Evolutionary conservation across 2,797 vertebrate genomes (phyloP).

Genomic region (Poeciliopsis paucimaculata): DNA sequence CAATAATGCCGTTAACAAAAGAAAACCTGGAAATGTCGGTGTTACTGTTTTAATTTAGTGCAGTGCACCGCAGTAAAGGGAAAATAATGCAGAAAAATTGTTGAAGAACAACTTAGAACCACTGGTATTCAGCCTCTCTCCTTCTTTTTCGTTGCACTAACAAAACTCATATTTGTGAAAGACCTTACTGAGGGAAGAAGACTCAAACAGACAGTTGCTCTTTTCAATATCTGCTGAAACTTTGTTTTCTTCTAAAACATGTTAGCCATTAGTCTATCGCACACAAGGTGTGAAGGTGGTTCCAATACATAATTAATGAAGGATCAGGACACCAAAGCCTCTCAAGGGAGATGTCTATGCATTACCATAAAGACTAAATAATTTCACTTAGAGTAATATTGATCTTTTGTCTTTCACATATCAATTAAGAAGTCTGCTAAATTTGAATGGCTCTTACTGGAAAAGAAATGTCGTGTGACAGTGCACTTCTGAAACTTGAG

Average conservation of each 20-base stretch:
- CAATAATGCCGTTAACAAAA: too few relatives aligned
- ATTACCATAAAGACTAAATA: neutral
- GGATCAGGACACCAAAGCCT: neutral
- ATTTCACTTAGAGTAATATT: neutral
- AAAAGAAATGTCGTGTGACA: neutral
- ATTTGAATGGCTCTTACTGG: neutral
- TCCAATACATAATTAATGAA: neutral
- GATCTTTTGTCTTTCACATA: neutral
- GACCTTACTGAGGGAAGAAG: neutral
- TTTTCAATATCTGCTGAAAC: neutral
- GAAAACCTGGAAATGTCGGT: too few relatives aligned
- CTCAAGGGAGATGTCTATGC: neutral
- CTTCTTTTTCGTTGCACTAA: neutral
- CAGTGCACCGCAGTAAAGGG: too few relatives aligned
- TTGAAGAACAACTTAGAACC: too few relatives aligned
- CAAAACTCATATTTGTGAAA: neutral
- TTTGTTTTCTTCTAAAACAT: neutral
- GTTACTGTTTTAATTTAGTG: too few relatives aligned
- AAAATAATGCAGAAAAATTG: too few relatives aligned
- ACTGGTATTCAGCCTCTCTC: too few relatives aligned
- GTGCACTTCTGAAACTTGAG: neutral
- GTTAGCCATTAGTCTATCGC: neutral
- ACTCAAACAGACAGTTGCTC: neutral
- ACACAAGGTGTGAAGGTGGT: neutral
- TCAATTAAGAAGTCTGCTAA: neutral